Conservation (phyloP, 2,888 invertebrate genomes). For the Eubasilissa splendida region DNA sequence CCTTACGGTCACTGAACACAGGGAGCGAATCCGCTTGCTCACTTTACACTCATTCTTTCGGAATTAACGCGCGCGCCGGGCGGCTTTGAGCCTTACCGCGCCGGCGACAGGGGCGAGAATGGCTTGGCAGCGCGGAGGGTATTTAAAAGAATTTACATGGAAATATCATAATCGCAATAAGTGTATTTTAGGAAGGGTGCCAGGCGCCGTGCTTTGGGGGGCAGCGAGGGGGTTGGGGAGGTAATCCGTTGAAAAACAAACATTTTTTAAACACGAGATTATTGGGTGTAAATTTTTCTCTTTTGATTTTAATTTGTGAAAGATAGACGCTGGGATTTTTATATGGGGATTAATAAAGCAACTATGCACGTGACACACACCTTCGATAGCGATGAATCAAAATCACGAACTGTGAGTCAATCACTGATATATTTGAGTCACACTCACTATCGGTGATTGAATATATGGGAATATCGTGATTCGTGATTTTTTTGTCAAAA, state of each 20-base stretch:
- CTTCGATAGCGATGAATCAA: too few relatives aligned
- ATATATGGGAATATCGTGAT: too few relatives aligned
- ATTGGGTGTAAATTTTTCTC: background rate
- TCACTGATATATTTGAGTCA: too few relatives aligned
- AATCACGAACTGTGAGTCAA: too few relatives aligned
- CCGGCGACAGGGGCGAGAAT: background rate
- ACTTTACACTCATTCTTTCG: background rate
- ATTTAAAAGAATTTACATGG: conserved; percentile 20
- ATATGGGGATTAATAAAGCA: too few relatives aligned
- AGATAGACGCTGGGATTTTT: background rate
- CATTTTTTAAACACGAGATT: conserved; percentile 6
- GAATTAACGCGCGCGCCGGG: conserved; percentile 6
- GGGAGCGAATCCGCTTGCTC: conserved; percentile 28
- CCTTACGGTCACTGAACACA: conserved; percentile 25
- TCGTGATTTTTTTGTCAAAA: too few relatives aligned
- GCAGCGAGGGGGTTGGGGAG: background rate
- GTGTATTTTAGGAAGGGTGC: conserved; percentile 6
- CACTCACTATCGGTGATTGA: too few relatives aligned
- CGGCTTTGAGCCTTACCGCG: conserved; percentile 13
- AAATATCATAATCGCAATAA: conserved; percentile 14
- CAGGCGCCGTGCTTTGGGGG: background rate
- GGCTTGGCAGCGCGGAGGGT: background rate
- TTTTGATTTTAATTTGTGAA: background rate
- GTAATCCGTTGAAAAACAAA: conserved; percentile 2
- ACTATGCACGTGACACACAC: too few relatives aligned